phyloP scores from a whole-genome alignment of 2,797 vertebrate species.

The Sebastolobus altivelis region DNA sequence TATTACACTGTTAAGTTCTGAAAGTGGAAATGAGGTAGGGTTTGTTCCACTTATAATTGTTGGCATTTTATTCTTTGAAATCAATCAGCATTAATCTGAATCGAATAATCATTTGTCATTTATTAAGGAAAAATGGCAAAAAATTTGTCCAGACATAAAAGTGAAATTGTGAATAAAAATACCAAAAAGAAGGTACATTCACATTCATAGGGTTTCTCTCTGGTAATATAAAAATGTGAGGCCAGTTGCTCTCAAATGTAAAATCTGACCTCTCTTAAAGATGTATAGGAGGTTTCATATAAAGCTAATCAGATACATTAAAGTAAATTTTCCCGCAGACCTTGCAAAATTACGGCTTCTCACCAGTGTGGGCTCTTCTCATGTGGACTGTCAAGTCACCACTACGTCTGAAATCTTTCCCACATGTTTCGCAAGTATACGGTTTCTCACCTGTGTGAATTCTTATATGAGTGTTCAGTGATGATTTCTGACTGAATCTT shows the following conservation, averaged over 20 bases:
- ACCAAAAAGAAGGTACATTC: background rate
- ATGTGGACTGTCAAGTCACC: background rate
- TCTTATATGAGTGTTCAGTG: background rate
- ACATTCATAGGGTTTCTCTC: background rate
- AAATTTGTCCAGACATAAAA: background rate
- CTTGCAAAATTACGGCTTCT: background rate
- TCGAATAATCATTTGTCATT: background rate
- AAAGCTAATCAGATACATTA: background rate
- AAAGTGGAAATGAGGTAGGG: background rate
- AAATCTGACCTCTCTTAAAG: background rate
- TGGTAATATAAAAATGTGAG: background rate
- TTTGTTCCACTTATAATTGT: background rate
- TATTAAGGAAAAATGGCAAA: background rate
- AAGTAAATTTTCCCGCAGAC: background rate
- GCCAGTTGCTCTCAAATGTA: background rate
- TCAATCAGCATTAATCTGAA: fast-evolving
- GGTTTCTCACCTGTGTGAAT: background rate
- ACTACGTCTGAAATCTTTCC: background rate
- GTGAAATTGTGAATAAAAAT: background rate
- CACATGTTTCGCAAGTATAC: background rate
- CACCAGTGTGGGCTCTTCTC: background rate
- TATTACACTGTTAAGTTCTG: background rate
- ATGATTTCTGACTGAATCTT: background rate
- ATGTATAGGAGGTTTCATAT: background rate
- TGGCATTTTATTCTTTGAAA: background rate